Percentiles rank a stretch among this genome's conserved stretches.
Conservation (phyloP, 92 coral and sea anemone species). For the Actinernus sp. region DNA sequence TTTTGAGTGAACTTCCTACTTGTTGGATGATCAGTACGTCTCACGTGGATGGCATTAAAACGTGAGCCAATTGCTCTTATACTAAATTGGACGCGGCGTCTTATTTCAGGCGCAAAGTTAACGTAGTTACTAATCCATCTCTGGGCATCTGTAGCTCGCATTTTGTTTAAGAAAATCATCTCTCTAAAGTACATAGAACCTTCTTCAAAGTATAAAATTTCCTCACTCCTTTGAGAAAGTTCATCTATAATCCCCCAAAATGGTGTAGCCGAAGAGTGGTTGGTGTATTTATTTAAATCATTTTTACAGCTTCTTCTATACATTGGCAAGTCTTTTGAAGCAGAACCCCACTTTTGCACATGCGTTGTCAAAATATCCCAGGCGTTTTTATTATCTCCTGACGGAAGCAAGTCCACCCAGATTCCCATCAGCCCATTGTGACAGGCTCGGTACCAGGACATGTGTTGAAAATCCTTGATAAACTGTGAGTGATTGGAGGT, state of each 20-base stretch:
- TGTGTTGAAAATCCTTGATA: slow-evolving; percentile 19
- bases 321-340: slow-evolving; percentile 17
- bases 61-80: slow-evolving; percentile 49
- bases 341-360: slow-evolving; percentile 1
- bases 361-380: slow-evolving; percentile 45
- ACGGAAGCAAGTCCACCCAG: slow-evolving; percentile 86
- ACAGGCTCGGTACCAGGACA: slow-evolving; percentile 72
- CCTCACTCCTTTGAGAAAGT: slow-evolving; percentile 60
- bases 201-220: slow-evolving; percentile 83
- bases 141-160: slow-evolving; percentile 79
- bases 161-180: slow-evolving; percentile 62
- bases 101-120: slow-evolving; percentile 69
- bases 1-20: slow-evolving; percentile 54
- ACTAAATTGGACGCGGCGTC: slow-evolving; percentile 42
- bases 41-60: slow-evolving; percentile 89
- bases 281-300: slow-evolving; percentile 23
- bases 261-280: neutral
- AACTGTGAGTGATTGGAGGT: slow-evolving; percentile 68
- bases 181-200: slow-evolving; percentile 86
- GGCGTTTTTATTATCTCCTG: slow-evolving; percentile 9
- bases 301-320: slow-evolving; percentile 62
- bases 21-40: slow-evolving; percentile 86
- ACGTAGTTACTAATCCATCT: slow-evolving; percentile 73
- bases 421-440: slow-evolving; percentile 83
- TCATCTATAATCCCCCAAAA: slow-evolving; percentile 80